phyloP scores from a whole-genome alignment of 2,113 vertebrate species.

The Cephalopterus ornatus region DNA sequence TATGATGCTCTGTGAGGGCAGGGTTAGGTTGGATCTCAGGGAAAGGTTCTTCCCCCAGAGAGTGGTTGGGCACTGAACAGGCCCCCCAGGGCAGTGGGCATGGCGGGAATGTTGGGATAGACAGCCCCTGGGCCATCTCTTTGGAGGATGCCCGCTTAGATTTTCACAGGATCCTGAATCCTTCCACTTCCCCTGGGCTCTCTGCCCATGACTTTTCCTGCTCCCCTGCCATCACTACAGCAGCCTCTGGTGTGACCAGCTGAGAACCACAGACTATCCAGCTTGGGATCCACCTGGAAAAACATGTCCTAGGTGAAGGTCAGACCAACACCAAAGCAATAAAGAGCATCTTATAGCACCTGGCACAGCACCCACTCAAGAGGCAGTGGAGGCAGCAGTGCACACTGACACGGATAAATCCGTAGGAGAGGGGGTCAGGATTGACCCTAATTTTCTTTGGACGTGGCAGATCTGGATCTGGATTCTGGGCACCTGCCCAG shows the following conservation, averaged over 20 bases:
- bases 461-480: not conserved
- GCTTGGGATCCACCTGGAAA: not conserved
- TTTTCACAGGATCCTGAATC: not conserved
- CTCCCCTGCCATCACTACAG: not conserved
- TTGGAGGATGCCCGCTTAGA: not conserved
- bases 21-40: not conserved
- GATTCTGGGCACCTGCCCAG: not conserved
- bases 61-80: accelerated
- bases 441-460: not conserved
- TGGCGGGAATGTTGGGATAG: accelerated
- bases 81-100: not conserved
- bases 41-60: not conserved
- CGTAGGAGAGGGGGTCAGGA: accelerated
- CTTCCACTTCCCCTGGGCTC: not conserved
- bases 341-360: not conserved
- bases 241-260: not conserved
- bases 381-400: not conserved
- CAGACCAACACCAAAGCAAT: not conserved
- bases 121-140: not conserved
- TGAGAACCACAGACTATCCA: not conserved
- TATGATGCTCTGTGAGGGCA: not conserved
- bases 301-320: not conserved
- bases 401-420: not conserved
- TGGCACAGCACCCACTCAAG: not conserved
- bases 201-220: not conserved